Conservation (phyloP, 2,888 invertebrate species). For the Clivina fossor region DNA sequence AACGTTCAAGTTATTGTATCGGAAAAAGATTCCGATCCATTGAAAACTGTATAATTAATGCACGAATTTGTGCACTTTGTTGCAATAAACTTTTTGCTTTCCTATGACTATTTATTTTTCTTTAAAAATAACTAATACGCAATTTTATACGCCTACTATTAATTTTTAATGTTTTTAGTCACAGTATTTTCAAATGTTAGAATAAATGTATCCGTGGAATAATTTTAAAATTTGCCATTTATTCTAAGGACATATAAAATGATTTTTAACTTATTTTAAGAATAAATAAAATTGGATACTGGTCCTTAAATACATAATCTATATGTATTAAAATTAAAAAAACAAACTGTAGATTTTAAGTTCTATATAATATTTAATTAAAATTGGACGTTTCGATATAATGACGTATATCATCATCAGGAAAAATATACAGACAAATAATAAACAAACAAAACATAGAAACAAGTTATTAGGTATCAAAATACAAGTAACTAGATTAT, state of each 20-base stretch:
- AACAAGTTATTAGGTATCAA: no score
- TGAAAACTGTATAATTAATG: slow-evolving; percentile 63
- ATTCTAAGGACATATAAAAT: no score
- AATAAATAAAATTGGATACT: neutral
- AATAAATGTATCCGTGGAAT: no score
- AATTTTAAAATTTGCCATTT: no score
- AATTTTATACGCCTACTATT: neutral
- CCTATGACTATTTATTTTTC: neutral
- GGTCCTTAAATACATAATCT: neutral
- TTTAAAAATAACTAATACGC: neutral
- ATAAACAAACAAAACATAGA: no score
- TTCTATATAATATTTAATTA: neutral
- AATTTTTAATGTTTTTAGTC: no score
- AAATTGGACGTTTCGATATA: no score
- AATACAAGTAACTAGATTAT: no score
- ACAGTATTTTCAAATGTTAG: no score
- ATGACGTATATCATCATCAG: no score
- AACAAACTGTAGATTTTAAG: neutral
- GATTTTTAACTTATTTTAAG: no score
- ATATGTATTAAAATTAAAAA: neutral
- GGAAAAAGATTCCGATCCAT: slow-evolving; percentile 73
- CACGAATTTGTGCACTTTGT: neutral
- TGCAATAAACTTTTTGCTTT: neutral
- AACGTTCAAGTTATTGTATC: slow-evolving; percentile 69
- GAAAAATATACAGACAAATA: no score